Evolutionary conservation across 2,797 vertebrate genomes (phyloP).

Genomic region (Enteromius radiatus): DNA sequence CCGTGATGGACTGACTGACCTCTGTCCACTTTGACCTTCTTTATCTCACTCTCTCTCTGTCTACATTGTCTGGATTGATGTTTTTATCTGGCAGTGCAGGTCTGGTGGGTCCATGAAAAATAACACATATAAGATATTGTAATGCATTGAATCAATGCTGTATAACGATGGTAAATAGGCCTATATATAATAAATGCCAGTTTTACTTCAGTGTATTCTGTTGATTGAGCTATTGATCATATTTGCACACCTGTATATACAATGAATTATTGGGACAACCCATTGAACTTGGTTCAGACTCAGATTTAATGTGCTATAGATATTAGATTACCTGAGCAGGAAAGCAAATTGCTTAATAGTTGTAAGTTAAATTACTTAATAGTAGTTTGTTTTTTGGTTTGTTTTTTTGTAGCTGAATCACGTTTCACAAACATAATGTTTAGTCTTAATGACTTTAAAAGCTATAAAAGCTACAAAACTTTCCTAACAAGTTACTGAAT

Average conservation of each 20-base stretch:
- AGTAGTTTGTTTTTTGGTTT: neutral
- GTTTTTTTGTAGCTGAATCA: slow-evolving; percentile 39
- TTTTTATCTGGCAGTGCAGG: slow-evolving; percentile 26
- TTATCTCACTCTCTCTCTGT: slow-evolving; percentile 20
- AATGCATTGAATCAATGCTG: slow-evolving; percentile 22
- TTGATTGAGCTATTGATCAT: slow-evolving; percentile 54
- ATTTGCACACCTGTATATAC: slow-evolving; percentile 63
- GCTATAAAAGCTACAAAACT: neutral
- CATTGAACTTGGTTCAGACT: slow-evolving; percentile 56
- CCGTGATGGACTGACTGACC: slow-evolving; percentile 45
- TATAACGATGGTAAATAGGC: neutral
- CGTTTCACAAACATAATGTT: slow-evolving; percentile 34
- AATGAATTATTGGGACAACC: slow-evolving; percentile 54
- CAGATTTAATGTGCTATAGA: slow-evolving; percentile 60
- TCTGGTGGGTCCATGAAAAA: slow-evolving; percentile 17
- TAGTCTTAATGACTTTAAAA: slow-evolving; percentile 10
- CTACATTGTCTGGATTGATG: slow-evolving; percentile 31
- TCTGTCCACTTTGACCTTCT: slow-evolving; percentile 53
- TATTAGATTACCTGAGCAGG: slow-evolving; percentile 57
- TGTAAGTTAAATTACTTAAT: too few species aligned
- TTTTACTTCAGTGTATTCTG: neutral
- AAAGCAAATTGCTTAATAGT: slow-evolving; percentile 47
- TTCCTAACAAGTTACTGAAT: neutral
- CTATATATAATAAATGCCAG: neutral
- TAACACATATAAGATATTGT: slow-evolving; percentile 26